Conservation (phyloP, 2,888 invertebrate genomes). For the Rhodophaea formosa region DNA sequence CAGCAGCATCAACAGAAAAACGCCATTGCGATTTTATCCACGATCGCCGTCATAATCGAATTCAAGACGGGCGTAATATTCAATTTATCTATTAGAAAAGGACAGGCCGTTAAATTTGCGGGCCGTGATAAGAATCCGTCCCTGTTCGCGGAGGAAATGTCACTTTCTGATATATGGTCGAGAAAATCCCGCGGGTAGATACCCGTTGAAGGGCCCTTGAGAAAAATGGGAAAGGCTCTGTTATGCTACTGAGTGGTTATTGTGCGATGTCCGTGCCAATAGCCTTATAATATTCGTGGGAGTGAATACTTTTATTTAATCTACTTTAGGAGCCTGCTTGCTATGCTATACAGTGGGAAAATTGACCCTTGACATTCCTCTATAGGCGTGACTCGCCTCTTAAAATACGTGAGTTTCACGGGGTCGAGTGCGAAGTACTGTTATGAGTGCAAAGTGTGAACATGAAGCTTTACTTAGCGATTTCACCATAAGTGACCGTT, state of each 20-base stretch:
- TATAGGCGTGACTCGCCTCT: too few species aligned
- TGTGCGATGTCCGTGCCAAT: not conserved
- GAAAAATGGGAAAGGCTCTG: slow-evolving; percentile 1
- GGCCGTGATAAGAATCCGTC: slow-evolving; percentile 21
- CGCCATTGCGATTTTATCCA: slow-evolving; percentile 3
- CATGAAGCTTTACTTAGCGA: too few species aligned
- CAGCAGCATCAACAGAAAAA: too few species aligned
- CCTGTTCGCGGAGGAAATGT: slow-evolving; percentile 12
- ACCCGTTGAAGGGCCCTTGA: not conserved
- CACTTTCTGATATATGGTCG: slow-evolving; percentile 5
- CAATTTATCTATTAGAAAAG: slow-evolving; percentile 23
- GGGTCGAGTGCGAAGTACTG: too few species aligned
- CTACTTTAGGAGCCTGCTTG: too few species aligned
- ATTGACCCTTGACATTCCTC: too few species aligned
- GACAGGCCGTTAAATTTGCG: slow-evolving; percentile 21
- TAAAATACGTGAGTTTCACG: too few species aligned
- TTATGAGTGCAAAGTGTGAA: too few species aligned
- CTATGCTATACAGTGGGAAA: too few species aligned
- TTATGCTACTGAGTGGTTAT: slow-evolving; percentile 7
- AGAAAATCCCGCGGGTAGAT: slow-evolving; percentile 1
- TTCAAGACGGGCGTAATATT: slow-evolving; percentile 15
- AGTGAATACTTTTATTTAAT: too few species aligned
- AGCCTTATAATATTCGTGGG: not conserved
- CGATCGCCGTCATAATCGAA: slow-evolving; percentile 8
- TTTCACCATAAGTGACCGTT: too few species aligned